Conservation (phyloP, 2,888 invertebrate species). For the Lasiommata megera region DNA sequence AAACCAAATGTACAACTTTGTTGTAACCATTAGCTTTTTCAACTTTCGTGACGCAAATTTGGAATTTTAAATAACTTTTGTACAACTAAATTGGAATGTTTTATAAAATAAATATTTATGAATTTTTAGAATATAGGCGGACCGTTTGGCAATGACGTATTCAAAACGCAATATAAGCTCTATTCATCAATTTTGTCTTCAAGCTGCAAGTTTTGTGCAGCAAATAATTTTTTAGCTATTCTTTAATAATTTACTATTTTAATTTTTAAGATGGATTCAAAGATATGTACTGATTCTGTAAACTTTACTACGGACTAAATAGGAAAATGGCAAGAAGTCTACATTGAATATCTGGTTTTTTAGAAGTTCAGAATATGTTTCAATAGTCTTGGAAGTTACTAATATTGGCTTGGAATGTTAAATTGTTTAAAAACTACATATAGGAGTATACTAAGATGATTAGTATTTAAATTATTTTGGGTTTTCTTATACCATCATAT, state of each 20-base stretch:
- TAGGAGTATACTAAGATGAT: conserved; percentile 12
- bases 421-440: conserved; percentile 3
- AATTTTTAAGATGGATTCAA: conserved; percentile 36
- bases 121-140: conserved; percentile 12
- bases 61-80: neutral
- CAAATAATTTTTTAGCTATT: conserved; percentile 25
- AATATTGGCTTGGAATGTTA: conserved; percentile 2
- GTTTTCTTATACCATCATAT: neutral
- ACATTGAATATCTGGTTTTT: neutral
- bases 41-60: neutral
- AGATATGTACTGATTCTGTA: conserved; percentile 43
- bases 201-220: conserved; percentile 24
- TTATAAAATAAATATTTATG: neutral
- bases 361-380: neutral
- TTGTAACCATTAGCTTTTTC: neutral
- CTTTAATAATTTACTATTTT: conserved; percentile 24
- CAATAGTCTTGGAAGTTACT: neutral
- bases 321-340: conserved; percentile 29
- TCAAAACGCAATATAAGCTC: conserved; percentile 20
- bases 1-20: too few relatives aligned
- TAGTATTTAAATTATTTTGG: conserved; percentile 5
- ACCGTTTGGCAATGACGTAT: neutral
- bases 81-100: neutral
- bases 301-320: conserved; percentile 35
- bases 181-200: conserved; percentile 15